Evolutionary conservation across 2,888 invertebrate species (phyloP).

Genomic region (Scelioninae gen. 2): DNA sequence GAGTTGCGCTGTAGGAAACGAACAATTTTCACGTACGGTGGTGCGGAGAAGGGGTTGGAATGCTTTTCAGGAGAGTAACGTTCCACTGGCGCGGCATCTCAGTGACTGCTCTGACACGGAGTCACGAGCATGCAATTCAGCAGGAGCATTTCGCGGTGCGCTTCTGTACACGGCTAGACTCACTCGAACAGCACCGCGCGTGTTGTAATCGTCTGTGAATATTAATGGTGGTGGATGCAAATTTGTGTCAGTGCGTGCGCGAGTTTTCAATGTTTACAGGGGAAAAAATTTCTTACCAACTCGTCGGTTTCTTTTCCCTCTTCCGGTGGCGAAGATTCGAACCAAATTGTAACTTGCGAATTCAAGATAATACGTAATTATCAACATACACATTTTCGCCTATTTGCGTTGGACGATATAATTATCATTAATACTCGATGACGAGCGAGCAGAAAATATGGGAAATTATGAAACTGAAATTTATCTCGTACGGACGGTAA

Average conservation of each 20-base stretch:
- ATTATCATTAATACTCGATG: too few relatives aligned
- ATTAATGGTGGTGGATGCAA: neutral
- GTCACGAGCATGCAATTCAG: slow-evolving; percentile 65
- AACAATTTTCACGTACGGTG: slow-evolving; percentile 46
- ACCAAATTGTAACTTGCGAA: neutral
- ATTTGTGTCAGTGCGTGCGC: neutral
- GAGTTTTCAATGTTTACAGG: too few relatives aligned
- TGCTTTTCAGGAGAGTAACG: slow-evolving; percentile 67
- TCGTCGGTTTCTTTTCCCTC: too few relatives aligned
- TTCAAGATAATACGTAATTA: too few relatives aligned
- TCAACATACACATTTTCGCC: too few relatives aligned
- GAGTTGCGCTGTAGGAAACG: slow-evolving; percentile 58
- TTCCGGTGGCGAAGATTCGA: too few relatives aligned
- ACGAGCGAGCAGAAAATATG: too few relatives aligned
- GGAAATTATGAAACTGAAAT: too few relatives aligned
- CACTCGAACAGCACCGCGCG: slow-evolving; percentile 2
- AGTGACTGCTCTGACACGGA: slow-evolving; percentile 73
- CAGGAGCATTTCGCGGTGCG: slow-evolving; percentile 14
- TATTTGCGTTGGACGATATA: too few relatives aligned
- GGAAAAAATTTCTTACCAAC: too few relatives aligned
- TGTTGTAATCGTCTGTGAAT: neutral
- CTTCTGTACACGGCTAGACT: neutral
- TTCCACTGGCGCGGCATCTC: slow-evolving; percentile 70
- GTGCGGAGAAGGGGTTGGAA: slow-evolving; percentile 63
- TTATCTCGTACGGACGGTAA: too few relatives aligned